Evolutionary conservation across 2,888 invertebrate genomes (phyloP), one percentile per base, ranked within the genome.

Genomic region (Acanthopleura granulata): DNA sequence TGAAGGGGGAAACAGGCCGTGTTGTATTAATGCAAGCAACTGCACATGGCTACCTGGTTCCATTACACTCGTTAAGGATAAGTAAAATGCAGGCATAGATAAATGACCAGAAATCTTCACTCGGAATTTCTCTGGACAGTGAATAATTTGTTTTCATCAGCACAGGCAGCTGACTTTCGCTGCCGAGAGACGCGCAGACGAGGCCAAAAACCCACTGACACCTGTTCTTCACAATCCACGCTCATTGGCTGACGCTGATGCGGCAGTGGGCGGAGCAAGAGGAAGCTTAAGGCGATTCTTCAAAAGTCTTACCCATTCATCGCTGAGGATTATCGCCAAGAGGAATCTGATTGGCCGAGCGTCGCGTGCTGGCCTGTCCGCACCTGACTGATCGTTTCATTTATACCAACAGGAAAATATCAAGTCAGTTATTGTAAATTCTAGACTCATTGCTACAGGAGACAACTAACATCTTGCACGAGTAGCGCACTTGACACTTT

Each of bases 371-470:
- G 3, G 22, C 66, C 16, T 66, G 66, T 66, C 66, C 29, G 25
- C 66, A 66, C 66, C 66, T 66, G 66, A 66, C 66, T 27, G 9
- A 66, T 66, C 66, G 16, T 66, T 66, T 66, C 66, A 66, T 66
- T 66, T 66, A 66, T 66, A 66, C 66, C 22, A 27, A 66, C 25
- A 66, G 25, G 66, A 66, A 66, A 66, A 66, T 66, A 66, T 16
- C 66, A 66, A 66, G 66, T 66, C 29, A 66, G 66, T 66, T 27
- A 66, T 25, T 27, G 66, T 66, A 27, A 66, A 40, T 6, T 40
- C 40, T 40, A 3, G 40, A 40, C 40, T 9, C 40, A 40, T 40
- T 40, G 40, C 40, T 6, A 40, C 40, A 40, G 40, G 40, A 40
- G 40, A 6, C 40, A 40, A 40, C 40, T 40, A 40, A 40, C 40